Evolutionary conservation across 2,888 invertebrate genomes (phyloP), one percentile per base, ranked within the genome.

Genomic region (Drosophila infuscata): DNA sequence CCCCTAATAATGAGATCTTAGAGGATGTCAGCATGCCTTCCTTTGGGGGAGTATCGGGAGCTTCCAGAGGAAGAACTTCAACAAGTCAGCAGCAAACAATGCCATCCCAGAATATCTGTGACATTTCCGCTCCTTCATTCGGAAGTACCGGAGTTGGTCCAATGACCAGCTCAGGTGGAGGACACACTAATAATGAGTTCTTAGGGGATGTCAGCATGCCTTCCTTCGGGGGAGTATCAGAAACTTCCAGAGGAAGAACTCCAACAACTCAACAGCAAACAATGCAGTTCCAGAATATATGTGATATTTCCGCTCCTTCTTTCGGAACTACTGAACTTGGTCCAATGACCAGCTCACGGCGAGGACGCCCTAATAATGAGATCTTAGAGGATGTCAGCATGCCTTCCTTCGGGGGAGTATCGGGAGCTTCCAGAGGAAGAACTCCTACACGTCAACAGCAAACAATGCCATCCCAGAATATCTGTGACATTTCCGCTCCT

Each of bases 101-200:
- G 25, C 25, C 25, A 25, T 25, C 25, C 3, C 35, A 54, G 2
- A 36, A 63, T 30, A 35, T 54, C 12, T 63, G 43, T 17, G 41
- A 61, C 15, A 52, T 33, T 2, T 17, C 41, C 12, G 52, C 33
- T 32, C 61, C 61, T 4, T 61, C 61, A 12, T 53, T 53, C 33
- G 61, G 29, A 7, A 43, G 12, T 5, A 59, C 29, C n/a, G 59
- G 59, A n/a, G 5, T 32, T 4, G 15, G 46, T 35, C 11, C 17
- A 51, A 51, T n/a, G 17, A 32, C 17, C 11, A 4, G 0, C 0
- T 51, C 51, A n/a, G 51, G 11, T 30, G 5, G 11, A 11, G n/a
- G 32, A 11, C n/a, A 17, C 11, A 5, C 11, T 3, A 11, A 32
- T 11, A 32, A 51, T 9, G 35, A 62, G 35, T 51, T 35, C 15